phyloP scores from a whole-genome alignment of 2,113 vertebrate genomes.

The Poecile atricapillus region DNA sequence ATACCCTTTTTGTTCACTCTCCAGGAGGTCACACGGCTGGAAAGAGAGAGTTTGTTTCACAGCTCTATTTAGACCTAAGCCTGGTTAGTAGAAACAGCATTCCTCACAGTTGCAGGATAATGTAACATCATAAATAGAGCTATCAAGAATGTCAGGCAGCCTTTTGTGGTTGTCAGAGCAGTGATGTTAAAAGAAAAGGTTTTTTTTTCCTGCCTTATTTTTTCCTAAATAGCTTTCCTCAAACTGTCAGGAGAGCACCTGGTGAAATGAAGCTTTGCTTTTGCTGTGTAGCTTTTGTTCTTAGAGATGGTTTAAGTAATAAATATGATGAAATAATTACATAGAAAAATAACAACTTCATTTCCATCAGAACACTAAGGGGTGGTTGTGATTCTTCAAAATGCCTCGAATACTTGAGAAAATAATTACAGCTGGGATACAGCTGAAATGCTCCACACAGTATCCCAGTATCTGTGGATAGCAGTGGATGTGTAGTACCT shows the following conservation, averaged over 20 bases:
- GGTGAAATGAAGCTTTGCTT: constrained; percentile 56
- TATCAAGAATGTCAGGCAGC: constrained; percentile 67
- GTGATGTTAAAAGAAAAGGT: constrained; percentile 57
- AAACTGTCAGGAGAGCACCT: constrained; percentile 58
- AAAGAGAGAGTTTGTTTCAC: neutral
- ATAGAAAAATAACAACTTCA: constrained; percentile 60
- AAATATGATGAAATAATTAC: constrained; percentile 70
- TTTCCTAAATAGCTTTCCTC: constrained; percentile 26
- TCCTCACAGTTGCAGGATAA: constrained; percentile 58
- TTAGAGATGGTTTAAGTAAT: constrained; percentile 47
- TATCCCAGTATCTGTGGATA: neutral
- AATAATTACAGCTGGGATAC: constrained; percentile 51
- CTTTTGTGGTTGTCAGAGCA: constrained; percentile 67
- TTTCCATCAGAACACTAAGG: constrained; percentile 38
- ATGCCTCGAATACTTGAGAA: constrained; percentile 22
- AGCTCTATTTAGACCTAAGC: constrained; percentile 45
- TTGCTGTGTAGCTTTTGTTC: constrained; percentile 40
- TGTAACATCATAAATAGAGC: constrained; percentile 67
- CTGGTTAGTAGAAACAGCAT: constrained; percentile 45
- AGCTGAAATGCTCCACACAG: neutral
- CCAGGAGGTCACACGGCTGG: neutral
- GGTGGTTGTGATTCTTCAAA: constrained; percentile 47
- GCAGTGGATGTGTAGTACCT: neutral
- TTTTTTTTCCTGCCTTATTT: neutral
- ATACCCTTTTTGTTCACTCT: neutral